phyloP scores from a whole-genome alignment of 2,113 vertebrate species.

The Aphelocoma coerulescens region DNA sequence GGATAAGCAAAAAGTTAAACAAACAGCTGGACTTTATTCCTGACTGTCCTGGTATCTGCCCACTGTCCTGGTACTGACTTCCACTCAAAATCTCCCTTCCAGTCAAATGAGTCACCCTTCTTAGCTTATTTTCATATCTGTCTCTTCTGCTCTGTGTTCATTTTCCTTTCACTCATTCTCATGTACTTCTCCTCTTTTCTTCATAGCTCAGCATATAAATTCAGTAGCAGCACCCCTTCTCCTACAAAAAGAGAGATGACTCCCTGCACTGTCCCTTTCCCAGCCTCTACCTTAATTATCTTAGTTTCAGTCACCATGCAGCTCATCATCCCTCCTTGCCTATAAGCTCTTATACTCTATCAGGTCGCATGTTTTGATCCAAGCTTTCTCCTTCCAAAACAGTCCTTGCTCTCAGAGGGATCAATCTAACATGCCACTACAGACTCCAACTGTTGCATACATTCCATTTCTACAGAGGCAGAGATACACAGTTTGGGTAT shows the following conservation, averaged over 20 bases:
- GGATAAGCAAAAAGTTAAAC: background rate
- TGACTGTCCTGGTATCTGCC: background rate
- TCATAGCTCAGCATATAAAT: background rate
- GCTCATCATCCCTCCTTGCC: background rate
- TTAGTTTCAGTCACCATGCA: background rate
- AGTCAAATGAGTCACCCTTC: background rate
- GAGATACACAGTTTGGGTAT: background rate
- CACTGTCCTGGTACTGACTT: background rate
- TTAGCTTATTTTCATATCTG: background rate
- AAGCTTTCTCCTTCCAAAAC: background rate
- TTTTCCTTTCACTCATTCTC: background rate
- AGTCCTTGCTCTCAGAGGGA: background rate
- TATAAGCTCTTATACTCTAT: background rate
- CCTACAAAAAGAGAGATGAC: background rate
- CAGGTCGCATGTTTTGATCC: background rate
- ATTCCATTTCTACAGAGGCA: background rate
- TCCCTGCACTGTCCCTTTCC: background rate
- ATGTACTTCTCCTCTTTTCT: background rate
- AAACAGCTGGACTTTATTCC: background rate
- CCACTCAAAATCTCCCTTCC: background rate
- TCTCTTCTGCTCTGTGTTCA: background rate
- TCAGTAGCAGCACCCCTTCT: background rate
- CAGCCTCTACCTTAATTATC: background rate
- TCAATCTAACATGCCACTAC: background rate
- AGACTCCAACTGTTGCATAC: background rate